A percentile compares a stretch with the other conserved stretches of the same genome.
Evolutionary conservation across 1,140 invertebrate species (phyloP).

Genomic region (Brevipalpus yothersi): DNA sequence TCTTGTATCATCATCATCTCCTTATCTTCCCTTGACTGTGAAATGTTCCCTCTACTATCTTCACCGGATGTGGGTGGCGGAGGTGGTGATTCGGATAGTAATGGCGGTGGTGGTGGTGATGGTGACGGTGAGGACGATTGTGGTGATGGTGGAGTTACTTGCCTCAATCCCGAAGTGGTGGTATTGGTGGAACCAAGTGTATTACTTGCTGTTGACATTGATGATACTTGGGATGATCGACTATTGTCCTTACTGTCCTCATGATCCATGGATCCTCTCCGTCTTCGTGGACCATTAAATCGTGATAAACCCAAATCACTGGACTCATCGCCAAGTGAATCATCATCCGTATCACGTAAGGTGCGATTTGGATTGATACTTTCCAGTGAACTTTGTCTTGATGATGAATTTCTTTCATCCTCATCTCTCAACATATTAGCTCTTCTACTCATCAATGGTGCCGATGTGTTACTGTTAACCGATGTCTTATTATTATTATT

Average conservation of each 20-base stretch:
- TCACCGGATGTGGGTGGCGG: neutral
- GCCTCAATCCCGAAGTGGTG: too few species aligned
- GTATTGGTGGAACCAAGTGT: too few species aligned
- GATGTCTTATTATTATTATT: too few species aligned
- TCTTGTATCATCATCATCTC: neutral
- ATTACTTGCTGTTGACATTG: neutral
- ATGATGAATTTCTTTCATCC: neutral
- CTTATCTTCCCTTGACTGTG: neutral
- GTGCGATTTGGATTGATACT: neutral
- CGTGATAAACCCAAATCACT: neutral
- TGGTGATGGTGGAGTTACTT: too few species aligned
- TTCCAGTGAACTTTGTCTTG: neutral
- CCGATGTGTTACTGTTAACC: too few species aligned
- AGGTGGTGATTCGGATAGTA: neutral
- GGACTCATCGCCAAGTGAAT: neutral
- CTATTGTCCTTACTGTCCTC: neutral
- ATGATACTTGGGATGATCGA: neutral
- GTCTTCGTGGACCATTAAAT: neutral
- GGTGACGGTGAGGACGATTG: neutral
- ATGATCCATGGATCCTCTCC: neutral
- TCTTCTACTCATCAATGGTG: neutral
- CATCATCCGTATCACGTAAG: neutral
- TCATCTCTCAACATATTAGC: neutral
- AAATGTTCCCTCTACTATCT: neutral
- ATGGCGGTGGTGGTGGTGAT: neutral